Evolutionary conservation across 2,113 vertebrate species (phyloP).

Genomic region (Octodon degus): DNA sequence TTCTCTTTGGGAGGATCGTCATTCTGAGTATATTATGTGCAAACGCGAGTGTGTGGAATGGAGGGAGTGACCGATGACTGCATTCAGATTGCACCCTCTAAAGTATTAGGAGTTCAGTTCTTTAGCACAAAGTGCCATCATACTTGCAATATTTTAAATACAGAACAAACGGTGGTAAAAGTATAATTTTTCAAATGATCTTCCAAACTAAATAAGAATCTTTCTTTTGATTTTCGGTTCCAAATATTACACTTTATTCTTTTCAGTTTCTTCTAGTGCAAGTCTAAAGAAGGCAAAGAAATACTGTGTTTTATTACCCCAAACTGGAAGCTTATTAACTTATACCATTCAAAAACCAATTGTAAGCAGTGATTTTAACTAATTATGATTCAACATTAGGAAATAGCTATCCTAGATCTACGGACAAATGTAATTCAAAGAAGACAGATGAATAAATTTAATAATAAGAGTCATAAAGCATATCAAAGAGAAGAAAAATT

Average conservation of each 20-base stretch:
- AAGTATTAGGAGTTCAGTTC: not conserved
- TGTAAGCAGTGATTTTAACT: not conserved
- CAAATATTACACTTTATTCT: not conserved
- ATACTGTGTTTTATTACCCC: not conserved
- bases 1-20: conserved; percentile 21
- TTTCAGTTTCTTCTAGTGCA: not conserved
- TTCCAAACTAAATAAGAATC: not conserved
- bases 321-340: not conserved
- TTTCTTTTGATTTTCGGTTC: not conserved
- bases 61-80: not conserved
- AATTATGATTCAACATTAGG: not conserved
- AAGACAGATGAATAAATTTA: not conserved
- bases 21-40: conserved; percentile 35
- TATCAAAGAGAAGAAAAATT: not conserved
- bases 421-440: not conserved
- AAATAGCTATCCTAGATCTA: not conserved
- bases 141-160: not conserved
- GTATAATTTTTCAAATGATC: not conserved
- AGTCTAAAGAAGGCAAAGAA: not conserved
- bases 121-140: not conserved
- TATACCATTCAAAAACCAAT: not conserved
- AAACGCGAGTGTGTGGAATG: not conserved
- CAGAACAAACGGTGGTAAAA: conserved; percentile 40
- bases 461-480: not conserved
- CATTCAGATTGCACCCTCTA: not conserved